Evolutionary conservation across 1,140 invertebrate species (phyloP), one percentile per base, ranked within the genome.

Genomic region (Tetragnatha versicolor): DNA sequence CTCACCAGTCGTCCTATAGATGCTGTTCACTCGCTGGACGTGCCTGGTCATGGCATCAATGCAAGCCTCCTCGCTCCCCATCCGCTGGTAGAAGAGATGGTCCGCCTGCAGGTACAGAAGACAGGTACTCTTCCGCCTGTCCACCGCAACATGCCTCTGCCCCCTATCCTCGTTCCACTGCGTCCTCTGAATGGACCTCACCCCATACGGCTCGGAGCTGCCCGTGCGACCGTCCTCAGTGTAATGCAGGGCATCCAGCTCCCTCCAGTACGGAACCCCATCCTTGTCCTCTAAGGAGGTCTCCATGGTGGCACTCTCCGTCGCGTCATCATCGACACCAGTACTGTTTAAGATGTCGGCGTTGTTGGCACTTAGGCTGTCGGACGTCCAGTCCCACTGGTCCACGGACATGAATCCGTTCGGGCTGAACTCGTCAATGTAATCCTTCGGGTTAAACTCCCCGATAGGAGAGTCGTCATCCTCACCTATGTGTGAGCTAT

Each of bases 61-160:
- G 84, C 94, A 95, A 0, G 94, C 93, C 84, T 98, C 95, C 83
- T 97, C 94, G 12, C 93, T 93, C 35, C 93, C 93, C 85, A 96
- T 94, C 86, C 94, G 92, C 83, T 95, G 90, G 85, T 92, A 97
- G 87, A 97, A 97, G 84, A 96, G 91, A 88, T 97, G 95, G 87
- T 97, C 95, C 2, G 95, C 95, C 87, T 97, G 95, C 79, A 98
- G 88, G 86, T 97, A 98, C n/a, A 98, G 86, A 90, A 96, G 94
- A 84, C 94, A 96, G 0, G 89, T 89, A 14, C 88, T 90, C 82
- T 88, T 91, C 65, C 89, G 88, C 0, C 92, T 92, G 86, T 94
- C 93, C 12, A 94, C 89, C 0, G 91, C 91, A n/a, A 92, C 88
- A 81, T 93, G 87, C 84, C 92, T 61, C 17, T 82, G 80, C 6